These are phyloP conservation scores for Pteropus alecto DNA, from an alignment of 2,113 vertebrate genomes.

Conservation along the genomic window DNA sequence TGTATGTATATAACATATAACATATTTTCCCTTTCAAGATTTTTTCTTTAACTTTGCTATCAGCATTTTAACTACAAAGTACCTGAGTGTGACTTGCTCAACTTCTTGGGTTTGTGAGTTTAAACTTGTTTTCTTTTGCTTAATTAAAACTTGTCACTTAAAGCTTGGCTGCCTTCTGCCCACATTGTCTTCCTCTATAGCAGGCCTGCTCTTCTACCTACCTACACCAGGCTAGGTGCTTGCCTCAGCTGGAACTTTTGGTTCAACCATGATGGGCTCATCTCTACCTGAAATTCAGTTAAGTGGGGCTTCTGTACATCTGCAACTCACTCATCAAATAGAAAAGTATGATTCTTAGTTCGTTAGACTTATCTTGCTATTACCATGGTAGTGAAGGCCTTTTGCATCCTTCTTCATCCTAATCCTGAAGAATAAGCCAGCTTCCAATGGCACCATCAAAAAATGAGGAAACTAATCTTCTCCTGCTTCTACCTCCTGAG, in stretches of 20 bases:
- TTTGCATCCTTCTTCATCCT: not conserved
- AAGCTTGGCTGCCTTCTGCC: not conserved
- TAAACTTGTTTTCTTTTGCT: not conserved
- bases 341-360: not conserved
- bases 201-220: not conserved
- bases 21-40: not conserved
- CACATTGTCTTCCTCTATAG: not conserved
- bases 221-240: not conserved
- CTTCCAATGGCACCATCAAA: not conserved
- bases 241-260: not conserved
- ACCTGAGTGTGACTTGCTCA: not conserved
- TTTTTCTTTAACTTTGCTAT: not conserved
- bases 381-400: not conserved
- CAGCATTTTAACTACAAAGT: slow-evolving; percentile 2
- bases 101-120: not conserved
- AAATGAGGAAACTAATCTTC: not conserved
- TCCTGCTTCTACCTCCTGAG: not conserved
- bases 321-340: not conserved
- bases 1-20: not conserved
- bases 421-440: not conserved
- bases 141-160: not conserved
- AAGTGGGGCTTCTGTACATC: not conserved
- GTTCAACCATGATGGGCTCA: not conserved
- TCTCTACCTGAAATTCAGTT: not conserved
- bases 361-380: not conserved